Evolutionary conservation across 2,113 vertebrate genomes (phyloP), one percentile per base, ranked within the genome.

Genomic region (Polypterus bichir): DNA sequence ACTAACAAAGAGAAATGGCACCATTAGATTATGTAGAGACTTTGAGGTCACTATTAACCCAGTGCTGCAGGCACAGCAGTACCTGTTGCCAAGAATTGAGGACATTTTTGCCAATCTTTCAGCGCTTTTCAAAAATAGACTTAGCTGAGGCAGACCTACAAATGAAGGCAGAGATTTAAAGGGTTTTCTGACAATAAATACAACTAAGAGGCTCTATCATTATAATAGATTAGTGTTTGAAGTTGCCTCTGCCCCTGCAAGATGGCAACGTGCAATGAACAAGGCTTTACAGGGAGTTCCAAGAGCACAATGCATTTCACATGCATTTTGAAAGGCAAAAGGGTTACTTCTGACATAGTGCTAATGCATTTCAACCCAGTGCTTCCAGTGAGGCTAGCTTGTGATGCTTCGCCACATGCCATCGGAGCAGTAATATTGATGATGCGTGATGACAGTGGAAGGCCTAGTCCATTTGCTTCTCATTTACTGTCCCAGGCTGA

Each of bases 31-130:
- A 8, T 59, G 57, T 59, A 27, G 57, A 27, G 57, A 59, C 27
- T 9, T 59, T 46, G 27, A 59, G 57, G 57, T 59, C 27, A 59
- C 57, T 46, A 46, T 59, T 59, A 59, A 59, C 46, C 57, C 57
- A 47, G 57, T 59, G 46, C 11, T 10, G 46, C 9, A 7, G 57
- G 7, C 46, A 44, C 6, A 59, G 5, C 7, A 59, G 46, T 59
- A 55, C 27, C 54, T 27, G 27, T 27, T 27, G 27, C 27, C 27
- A 27, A 27, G 27, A 27, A 27, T 27, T 27, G 27, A 27, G 54
- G 54, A 4, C 10, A 10, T 55, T 10, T 55, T 27, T 27, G 54
- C 5, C 27, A 27, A 27, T 10, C 27, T 55, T 10, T 10, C 4
- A n/a, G 54, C 10, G 27, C 4, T 55, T 55, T 27, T n/a, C 10